Evolutionary conservation across 2,113 vertebrate species (phyloP).

Genomic region (Cynopterus brachyotis): DNA sequence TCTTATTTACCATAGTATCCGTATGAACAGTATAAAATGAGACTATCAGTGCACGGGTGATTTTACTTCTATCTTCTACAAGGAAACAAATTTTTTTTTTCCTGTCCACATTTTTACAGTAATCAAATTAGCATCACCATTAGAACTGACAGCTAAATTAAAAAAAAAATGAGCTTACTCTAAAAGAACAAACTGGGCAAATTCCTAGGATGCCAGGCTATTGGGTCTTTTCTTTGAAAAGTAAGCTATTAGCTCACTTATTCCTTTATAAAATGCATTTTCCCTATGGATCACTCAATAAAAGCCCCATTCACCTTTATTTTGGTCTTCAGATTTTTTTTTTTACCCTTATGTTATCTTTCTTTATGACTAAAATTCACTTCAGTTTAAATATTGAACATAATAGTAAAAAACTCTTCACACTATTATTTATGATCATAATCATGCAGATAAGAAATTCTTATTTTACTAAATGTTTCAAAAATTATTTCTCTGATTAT

Average conservation of each 20-base stretch:
- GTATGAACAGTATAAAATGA: background rate
- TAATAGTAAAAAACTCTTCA: background rate
- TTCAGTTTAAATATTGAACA: background rate
- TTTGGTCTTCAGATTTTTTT: background rate
- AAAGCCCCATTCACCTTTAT: background rate
- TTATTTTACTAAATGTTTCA: background rate
- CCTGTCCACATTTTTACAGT: background rate
- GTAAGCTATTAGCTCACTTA: background rate
- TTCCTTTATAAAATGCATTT: background rate
- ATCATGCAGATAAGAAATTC: background rate
- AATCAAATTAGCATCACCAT: background rate
- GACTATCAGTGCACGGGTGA: background rate
- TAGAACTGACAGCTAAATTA: background rate
- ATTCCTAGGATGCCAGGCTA: background rate
- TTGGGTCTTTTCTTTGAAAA: background rate
- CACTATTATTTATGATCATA: background rate
- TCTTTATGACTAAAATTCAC: background rate
- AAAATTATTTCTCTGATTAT: background rate
- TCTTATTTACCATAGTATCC: background rate
- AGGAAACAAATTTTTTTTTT: background rate
- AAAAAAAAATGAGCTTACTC: background rate
- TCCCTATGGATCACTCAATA: background rate
- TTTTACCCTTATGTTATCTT: background rate
- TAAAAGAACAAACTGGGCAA: background rate
- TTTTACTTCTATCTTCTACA: background rate